Conservation (phyloP, 2,888 invertebrate species). For the Gymnosoma rotundatum region DNA sequence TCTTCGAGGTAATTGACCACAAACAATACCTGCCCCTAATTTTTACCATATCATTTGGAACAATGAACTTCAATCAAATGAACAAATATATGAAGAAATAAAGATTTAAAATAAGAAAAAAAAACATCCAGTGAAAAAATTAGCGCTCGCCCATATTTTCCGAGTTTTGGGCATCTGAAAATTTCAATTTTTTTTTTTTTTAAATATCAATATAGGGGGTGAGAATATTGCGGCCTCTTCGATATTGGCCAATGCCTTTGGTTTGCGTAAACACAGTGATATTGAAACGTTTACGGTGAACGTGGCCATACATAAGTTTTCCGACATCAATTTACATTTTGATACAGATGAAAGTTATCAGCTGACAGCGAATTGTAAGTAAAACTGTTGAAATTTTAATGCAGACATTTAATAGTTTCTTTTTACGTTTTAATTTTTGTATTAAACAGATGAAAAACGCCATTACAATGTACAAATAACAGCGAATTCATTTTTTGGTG, state of each 20-base stretch:
- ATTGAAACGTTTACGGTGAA: conserved; percentile 79
- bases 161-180: too few relatives aligned
- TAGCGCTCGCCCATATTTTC: too few relatives aligned
- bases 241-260: conserved; percentile 74
- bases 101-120: too few relatives aligned
- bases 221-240: conserved; percentile 66
- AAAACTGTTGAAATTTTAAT: background rate
- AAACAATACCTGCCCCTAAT: too few relatives aligned
- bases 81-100: too few relatives aligned
- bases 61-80: too few relatives aligned
- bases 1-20: too few relatives aligned
- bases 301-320: conserved; percentile 84
- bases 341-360: conserved; percentile 90
- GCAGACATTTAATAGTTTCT: background rate
- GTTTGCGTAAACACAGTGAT: conserved; percentile 76
- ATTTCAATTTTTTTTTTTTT: too few relatives aligned
- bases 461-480: conserved; percentile 85
- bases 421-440: too few relatives aligned
- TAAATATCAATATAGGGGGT: too few relatives aligned
- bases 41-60: too few relatives aligned
- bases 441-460: conserved; percentile 76
- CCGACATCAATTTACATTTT: conserved; percentile 85
- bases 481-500: conserved; percentile 89
- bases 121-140: too few relatives aligned
- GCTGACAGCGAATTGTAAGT: conserved; percentile 84